Evolutionary conservation across 2,113 vertebrate species (phyloP), one percentile per base, ranked within the genome.

Genomic region (Lates calcarifer): DNA sequence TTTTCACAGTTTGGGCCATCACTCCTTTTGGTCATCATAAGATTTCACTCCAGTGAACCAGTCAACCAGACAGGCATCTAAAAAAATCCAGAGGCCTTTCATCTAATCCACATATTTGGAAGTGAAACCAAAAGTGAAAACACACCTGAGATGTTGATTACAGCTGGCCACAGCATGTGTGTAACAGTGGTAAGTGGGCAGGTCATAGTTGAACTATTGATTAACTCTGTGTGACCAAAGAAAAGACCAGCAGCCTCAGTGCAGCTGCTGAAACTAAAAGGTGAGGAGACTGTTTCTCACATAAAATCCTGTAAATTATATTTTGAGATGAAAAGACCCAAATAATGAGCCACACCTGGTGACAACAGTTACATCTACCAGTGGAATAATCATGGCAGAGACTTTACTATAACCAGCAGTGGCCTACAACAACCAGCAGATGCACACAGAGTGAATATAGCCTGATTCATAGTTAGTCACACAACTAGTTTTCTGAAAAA

Each of bases 1-100:
- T 53, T 55, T 29, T 82, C 13, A 60, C 63, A n/a, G 18, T 39
- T 77, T 47, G 18, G 58, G 55, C 41, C 17, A 49, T 51, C 47
- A 51, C 47, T 22, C 47, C 20, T 8, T 13, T 29, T 49, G 35
- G 35, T 31, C 67, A 74, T 60, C 20, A 39, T 7, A 14, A 20
- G 13, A 51, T 81, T 18, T 47, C 20, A 47, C 43, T 47, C n/a
- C n/a, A n/a, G n/a, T n/a, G n/a, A n/a, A n/a, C n/a, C n/a, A n/a
- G n/a, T n/a, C 43, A 47, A 47, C 43, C 4, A 47, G 17, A 47
- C 18, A 47, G 39, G 6, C 9, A 6, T 41, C 12, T 41, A 11
- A 14, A 41, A 41, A 35, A 35, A 6, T 37, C 35, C 35, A 37
- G 6, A 37, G 10, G 10, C 39, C 39, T 13, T 2, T 41, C 11